Evolutionary conservation across 2,797 vertebrate species (phyloP).

Genomic region (Mareca strepera): DNA sequence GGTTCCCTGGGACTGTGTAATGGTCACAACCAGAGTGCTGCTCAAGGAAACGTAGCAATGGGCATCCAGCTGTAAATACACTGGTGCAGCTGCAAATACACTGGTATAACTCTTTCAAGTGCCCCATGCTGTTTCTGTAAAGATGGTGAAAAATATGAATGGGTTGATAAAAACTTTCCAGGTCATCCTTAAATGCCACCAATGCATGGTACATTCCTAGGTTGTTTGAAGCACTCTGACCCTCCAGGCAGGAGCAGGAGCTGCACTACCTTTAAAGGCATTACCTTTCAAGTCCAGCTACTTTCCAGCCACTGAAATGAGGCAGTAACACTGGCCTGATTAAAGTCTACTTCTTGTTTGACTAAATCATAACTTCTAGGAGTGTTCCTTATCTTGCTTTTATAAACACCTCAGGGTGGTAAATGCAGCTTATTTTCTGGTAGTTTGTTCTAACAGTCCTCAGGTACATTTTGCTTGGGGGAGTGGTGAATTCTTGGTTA

Average conservation of each 20-base stretch:
- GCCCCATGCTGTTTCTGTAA: fast-evolving
- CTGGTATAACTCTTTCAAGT: not conserved
- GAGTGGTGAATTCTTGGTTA: not conserved
- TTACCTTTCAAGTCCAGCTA: not conserved
- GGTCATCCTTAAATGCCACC: not conserved
- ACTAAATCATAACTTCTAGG: not conserved
- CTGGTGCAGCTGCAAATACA: no score
- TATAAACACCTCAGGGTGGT: not conserved
- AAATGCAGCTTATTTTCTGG: not conserved
- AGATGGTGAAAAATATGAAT: not conserved
- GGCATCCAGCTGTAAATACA: not conserved
- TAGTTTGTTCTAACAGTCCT: not conserved
- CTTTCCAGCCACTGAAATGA: not conserved
- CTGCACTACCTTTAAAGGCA: not conserved
- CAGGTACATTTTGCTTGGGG: not conserved
- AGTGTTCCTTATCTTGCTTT: not conserved
- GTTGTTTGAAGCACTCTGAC: not conserved
- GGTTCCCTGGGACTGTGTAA: not conserved
- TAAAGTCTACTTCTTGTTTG: not conserved
- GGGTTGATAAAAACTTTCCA: not conserved
- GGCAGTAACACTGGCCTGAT: not conserved
- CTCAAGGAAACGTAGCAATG: not conserved
- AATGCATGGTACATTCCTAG: fast-evolving
- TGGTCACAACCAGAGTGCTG: not conserved
- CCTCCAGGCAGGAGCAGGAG: not conserved